Evolutionary conservation across 2,113 vertebrate species (phyloP).

Genomic region (Callithrix jacchus): DNA sequence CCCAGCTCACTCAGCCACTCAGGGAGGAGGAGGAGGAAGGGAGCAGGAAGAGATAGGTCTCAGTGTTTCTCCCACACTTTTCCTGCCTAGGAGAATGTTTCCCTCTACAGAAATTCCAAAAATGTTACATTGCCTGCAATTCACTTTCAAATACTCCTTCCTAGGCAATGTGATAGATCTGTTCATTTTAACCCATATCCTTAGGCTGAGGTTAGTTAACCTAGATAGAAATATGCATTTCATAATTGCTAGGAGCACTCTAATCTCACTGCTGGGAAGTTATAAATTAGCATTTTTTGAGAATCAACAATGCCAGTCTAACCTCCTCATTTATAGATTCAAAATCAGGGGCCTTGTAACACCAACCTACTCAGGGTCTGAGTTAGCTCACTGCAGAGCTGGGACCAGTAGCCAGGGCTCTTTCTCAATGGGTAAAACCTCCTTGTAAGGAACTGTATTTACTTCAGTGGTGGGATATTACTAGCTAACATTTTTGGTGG

Average conservation of each 20-base stretch:
- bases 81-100: not conserved
- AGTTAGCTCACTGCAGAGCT: not conserved
- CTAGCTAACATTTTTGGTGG: not conserved
- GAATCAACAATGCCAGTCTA: not conserved
- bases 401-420: not conserved
- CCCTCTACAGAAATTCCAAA: not conserved
- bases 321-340: not conserved
- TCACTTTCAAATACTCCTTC: not conserved
- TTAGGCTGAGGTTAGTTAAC: not conserved
- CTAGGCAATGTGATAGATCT: not conserved
- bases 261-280: not conserved
- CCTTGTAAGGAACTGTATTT: not conserved
- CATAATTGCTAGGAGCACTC: not conserved
- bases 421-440: not conserved
- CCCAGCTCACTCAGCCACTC: not conserved
- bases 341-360: not conserved
- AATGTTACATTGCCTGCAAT: not conserved
- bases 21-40: not conserved
- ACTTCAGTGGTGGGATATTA: not conserved
- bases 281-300: not conserved
- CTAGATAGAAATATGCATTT: constrained; percentile 13
- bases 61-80: not conserved
- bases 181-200: constrained; percentile 31
- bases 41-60: not conserved
- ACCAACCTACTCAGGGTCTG: not conserved